Evolutionary conservation across 2,113 vertebrate genomes (phyloP), one percentile per base, ranked within the genome.

Genomic region (Apodemus speciosus): DNA sequence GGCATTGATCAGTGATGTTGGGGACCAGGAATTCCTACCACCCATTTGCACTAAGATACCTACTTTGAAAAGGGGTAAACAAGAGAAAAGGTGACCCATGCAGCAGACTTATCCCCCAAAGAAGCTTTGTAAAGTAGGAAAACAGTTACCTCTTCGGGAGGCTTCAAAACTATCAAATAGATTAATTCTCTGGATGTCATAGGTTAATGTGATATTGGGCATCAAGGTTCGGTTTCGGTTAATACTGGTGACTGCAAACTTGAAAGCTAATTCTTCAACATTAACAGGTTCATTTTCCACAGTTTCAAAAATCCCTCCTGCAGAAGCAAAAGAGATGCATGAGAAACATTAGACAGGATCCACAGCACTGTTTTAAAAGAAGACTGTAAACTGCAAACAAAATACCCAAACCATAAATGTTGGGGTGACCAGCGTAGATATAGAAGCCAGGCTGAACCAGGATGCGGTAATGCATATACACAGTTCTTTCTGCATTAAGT

Each of bases 251-350:
- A 99, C 99, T 75, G 99, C 99, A 96, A 99, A 99, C 98, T 99
- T 99, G 98, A 99, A 99, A 94, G 99, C 99, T 97, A 99, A 97
- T 98, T 99, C 99, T 98, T 99, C 99, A 92, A 99, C 98, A 88
- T 99, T 99, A 97, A 99, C 98, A 27, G 99, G 99, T 96, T 99
- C 99, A 85, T 99, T 99, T 98, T 99, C 99, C 96, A 99, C 98
- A 9, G 99, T 99, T 98, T 99, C 99, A 89, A 99, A 99, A 98
- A 99, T 99, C 89, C 99, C 99, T 96, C 99, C 99, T 99, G 98
- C 83, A 97, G 95, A 98, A 90, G 96, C 27, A 97, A 94, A 96
- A 96, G 91, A 98, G 95, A 98, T 16, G 96, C 85, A 97, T 64
- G 81, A 92, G 62, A 94, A 96, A 68, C 79, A 73, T 97, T 97